A percentile compares a stretch with the other conserved stretches of the same genome.
phyloP scores from a whole-genome alignment of 35 echinoderm and acorn worm genomes.

The Acanthaster planci region DNA sequence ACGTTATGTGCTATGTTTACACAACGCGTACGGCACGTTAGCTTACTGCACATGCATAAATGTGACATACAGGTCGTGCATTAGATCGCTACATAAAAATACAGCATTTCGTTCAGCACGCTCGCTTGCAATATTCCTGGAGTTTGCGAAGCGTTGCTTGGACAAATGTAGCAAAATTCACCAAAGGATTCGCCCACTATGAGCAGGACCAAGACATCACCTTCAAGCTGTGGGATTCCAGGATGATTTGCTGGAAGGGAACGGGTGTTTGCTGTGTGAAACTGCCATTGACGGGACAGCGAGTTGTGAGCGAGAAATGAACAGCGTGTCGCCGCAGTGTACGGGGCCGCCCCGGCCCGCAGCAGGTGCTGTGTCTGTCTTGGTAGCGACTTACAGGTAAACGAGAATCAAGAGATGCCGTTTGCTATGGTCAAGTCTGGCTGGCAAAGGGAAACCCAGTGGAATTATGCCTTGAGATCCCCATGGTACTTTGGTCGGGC shows the following conservation, averaged over 20 bases:
- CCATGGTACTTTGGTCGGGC: no score
- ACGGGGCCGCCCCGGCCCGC: not conserved
- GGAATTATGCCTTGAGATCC: no score
- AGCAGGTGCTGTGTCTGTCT: not conserved
- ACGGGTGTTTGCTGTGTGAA: not conserved
- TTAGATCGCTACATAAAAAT: no score
- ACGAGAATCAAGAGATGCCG: not conserved
- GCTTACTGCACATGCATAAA: no score
- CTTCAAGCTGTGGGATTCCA: not conserved
- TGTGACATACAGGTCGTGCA: no score
- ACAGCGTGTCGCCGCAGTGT: not conserved
- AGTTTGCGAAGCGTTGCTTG: not conserved
- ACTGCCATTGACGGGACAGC: not conserved
- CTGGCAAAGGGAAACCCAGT: no score
- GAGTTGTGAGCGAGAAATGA: slow-evolving; percentile 11
- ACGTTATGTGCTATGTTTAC: slow-evolving; percentile 26
- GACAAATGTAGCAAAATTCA: slow-evolving; percentile 5
- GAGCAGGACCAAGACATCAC: not conserved
- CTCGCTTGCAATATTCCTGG: slow-evolving; percentile 19
- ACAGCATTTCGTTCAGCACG: not conserved
- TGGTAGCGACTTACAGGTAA: slow-evolving; percentile 24
- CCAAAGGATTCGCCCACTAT: not conserved
- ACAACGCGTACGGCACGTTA: not conserved
- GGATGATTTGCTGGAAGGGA: not conserved
- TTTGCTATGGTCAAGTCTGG: no score